Base-by-base conservation (phyloP, 2,888 invertebrate species). In the Trachelus stipa region DNA sequence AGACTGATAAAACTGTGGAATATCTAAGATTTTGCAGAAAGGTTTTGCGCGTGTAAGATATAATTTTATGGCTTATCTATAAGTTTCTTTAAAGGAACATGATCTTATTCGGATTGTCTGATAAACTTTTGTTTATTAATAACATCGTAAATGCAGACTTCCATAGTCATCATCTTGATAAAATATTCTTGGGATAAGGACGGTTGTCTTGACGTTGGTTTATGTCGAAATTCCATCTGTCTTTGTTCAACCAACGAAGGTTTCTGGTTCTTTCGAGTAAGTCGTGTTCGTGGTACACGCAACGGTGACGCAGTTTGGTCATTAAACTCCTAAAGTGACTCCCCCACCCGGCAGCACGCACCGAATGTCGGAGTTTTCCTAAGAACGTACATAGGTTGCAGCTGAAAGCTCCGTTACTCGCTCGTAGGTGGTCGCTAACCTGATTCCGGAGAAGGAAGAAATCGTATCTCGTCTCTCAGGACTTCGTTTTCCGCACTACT, bases 301-400 rank as follows among this genome's bases (percentile, higher is more conserved):
- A 83, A 80, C 80, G 80, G 80, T 81, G 81, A 83, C 83, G 83
- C 81, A 80, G 80, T 81, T 81, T 79, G 80, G 79, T 81, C 80
- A 81, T 82, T 82, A 81, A 80, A 79, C 79, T 80, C 75, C 80
- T 80, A 79, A 79, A 80, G 81, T 73, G 71, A 30, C 30, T 69
- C 79, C 80, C 78, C 81, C 79, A 79, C 77, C 78, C 80, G 80
- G 74, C 69, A 77, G 73, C 78, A 74, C 79, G 78, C 82, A 76
- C 77, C 68, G 77, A 76, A 75, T 74, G 79, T 77, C 74, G 79
- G 68, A 68, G 69, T 76, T 77, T 73, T 76, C 37, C 73, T 77
- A 75, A 77, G 76, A 30, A 31, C 34, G 56, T 75, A 68, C 77
- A 74, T 75, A 76, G 69, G 68, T 79, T 71, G 73, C 75, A 74